Percentiles rank a stretch among this genome's conserved stretches.
phyloP scores from a whole-genome alignment of 2,113 vertebrate genomes.

The Falcunculus frontatus region DNA sequence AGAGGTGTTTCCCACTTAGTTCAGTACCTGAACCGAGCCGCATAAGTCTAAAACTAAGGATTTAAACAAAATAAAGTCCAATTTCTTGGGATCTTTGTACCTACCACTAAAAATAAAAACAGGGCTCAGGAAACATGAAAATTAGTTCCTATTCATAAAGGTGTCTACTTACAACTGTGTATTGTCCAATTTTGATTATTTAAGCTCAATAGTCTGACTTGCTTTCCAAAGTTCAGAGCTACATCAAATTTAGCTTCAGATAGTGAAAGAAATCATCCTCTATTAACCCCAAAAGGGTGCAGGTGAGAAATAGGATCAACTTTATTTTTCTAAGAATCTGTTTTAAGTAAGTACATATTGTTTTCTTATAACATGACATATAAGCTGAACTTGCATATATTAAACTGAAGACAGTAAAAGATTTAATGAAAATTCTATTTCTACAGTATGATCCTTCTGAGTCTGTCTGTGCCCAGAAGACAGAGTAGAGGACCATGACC shows the following conservation, averaged over 20 bases:
- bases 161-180: neutral
- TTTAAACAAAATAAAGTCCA: neutral
- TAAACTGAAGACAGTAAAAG: neutral
- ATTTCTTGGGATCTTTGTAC: neutral
- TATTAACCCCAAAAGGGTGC: neutral
- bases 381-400: neutral
- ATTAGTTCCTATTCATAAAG: neutral
- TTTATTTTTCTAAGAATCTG: neutral
- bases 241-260: neutral
- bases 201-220: neutral
- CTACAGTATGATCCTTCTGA: neutral
- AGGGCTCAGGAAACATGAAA: neutral
- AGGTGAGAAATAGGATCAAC: neutral
- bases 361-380: neutral
- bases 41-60: neutral
- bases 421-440: neutral
- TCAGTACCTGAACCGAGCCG: neutral
- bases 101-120: neutral
- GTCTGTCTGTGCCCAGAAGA: neutral
- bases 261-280: neutral
- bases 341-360: neutral
- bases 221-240: neutral
- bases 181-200: neutral
- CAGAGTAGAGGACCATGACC: neutral
- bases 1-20: neutral